These are phyloP conservation scores for Odontamblyopus lacepedii DNA, from an alignment of 2,797 vertebrate genomes.

Conservation along the genomic window DNA sequence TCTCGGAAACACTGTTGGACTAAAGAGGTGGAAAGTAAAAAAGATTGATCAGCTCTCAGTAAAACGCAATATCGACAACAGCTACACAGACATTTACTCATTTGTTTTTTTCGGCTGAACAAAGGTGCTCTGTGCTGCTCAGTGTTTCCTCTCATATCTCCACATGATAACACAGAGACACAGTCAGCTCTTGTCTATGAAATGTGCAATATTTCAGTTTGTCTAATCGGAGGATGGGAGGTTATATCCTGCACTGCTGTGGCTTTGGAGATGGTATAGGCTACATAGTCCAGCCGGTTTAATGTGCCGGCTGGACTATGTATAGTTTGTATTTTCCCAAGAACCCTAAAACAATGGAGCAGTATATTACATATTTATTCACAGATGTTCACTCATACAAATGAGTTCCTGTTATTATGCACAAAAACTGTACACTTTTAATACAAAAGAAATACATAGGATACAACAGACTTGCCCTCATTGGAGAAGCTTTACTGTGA, in stretches of 20 bases:
- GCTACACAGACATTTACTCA: conserved; percentile 5
- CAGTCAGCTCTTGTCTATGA: conserved; percentile 55
- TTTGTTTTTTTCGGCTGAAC: conserved; percentile 29
- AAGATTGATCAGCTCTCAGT: background rate
- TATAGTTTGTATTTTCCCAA: conserved; percentile 47
- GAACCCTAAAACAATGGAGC: conserved; percentile 15
- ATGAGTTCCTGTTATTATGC: background rate
- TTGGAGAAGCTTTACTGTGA: background rate
- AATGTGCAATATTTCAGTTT: conserved; percentile 57
- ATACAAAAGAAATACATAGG: background rate
- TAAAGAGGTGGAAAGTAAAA: background rate
- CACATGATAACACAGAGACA: conserved; percentile 57
- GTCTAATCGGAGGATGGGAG: conserved; percentile 55
- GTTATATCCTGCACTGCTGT: conserved; percentile 50
- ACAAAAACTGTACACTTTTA: background rate
- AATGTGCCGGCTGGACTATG: too few relatives aligned
- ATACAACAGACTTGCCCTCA: background rate
- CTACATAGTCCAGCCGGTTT: conserved; percentile 3
- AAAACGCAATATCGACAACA: background rate
- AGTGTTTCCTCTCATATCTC: conserved; percentile 49
- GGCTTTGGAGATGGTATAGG: conserved; percentile 22
- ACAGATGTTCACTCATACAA: background rate
- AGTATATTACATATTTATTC: background rate
- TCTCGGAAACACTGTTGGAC: background rate
- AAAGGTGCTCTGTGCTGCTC: conserved; percentile 50